These are phyloP conservation scores for Eulimnadia texana DNA, from an alignment of 1,140 invertebrate species.

Conservation along the genomic window DNA sequence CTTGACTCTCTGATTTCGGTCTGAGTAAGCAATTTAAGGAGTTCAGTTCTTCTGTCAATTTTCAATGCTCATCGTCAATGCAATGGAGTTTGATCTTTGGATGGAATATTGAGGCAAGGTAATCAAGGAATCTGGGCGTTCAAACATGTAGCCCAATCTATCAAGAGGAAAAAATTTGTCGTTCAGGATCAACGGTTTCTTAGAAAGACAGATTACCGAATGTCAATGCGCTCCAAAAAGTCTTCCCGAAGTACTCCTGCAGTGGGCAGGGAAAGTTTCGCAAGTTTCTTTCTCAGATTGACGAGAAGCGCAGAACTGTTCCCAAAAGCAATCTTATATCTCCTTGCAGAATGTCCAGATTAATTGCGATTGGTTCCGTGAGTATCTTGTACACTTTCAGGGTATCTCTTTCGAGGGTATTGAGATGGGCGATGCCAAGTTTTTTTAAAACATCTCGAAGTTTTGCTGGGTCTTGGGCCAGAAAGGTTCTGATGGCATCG, in stretches of 20 bases:
- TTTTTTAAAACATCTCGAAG: not conserved
- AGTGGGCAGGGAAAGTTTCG: not conserved
- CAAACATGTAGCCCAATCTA: not conserved
- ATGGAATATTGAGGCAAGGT: not conserved
- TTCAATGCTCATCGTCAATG: not conserved
- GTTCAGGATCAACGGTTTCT: not conserved
- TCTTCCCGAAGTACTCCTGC: not conserved
- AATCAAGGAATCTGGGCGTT: not conserved
- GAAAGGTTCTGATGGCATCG: not conserved
- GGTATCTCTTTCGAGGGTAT: not conserved
- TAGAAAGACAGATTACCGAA: not conserved
- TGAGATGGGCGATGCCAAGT: not conserved
- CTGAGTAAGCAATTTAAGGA: not conserved
- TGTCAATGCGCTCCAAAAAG: not conserved
- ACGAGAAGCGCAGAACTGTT: not conserved
- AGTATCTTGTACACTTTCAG: not conserved
- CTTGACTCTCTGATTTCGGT: not conserved
- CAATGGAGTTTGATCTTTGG: not conserved
- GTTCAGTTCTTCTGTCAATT: not conserved
- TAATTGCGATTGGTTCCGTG: not conserved
- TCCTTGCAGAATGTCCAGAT: slow-evolving; percentile 1
- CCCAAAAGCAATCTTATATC: not conserved
- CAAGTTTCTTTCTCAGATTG: not conserved
- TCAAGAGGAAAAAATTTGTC: not conserved
- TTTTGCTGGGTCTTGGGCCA: not conserved